These are phyloP conservation scores for Drosophila aff. DNA, from an alignment of 1,140 invertebrate genomes.

Conservation along the genomic window DNA sequence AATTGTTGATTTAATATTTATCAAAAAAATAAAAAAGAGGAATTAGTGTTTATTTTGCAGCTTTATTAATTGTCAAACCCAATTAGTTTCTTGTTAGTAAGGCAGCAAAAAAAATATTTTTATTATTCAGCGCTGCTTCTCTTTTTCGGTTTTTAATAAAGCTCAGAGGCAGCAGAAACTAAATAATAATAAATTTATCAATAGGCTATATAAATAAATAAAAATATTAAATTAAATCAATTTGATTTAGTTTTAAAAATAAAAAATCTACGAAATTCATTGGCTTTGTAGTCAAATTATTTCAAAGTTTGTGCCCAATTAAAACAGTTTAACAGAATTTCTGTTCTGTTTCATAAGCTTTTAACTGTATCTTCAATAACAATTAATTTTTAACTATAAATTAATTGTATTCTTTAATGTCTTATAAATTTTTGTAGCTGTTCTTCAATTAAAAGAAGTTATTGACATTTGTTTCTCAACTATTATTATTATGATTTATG, in stretches of 20 bases:
- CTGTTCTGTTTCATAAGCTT: not conserved
- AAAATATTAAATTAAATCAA: too few relatives aligned
- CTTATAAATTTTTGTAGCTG: too few relatives aligned
- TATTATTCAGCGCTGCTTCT: not conserved
- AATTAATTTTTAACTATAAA: not conserved
- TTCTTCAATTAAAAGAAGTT: too few relatives aligned
- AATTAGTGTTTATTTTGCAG: not conserved
- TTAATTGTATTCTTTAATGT: not conserved
- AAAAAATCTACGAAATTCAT: not conserved
- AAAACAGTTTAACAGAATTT: not conserved
- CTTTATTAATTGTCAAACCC: not conserved
- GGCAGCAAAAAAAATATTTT: not conserved
- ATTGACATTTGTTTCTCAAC: too few relatives aligned
- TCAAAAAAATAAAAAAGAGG: not conserved
- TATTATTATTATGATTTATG: too few relatives aligned
- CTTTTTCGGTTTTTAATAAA: not conserved
- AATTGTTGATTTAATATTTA: not conserved
- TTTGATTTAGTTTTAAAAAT: not conserved
- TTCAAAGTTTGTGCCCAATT: not conserved
- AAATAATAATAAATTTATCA: not conserved
- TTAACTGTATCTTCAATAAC: too few relatives aligned
- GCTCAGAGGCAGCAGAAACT: not conserved
- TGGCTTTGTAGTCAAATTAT: not conserved
- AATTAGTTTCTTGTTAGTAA: not conserved
- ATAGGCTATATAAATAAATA: too few relatives aligned